Conservation (phyloP, 2,888 invertebrate genomes). For the Sialis lutaria region DNA sequence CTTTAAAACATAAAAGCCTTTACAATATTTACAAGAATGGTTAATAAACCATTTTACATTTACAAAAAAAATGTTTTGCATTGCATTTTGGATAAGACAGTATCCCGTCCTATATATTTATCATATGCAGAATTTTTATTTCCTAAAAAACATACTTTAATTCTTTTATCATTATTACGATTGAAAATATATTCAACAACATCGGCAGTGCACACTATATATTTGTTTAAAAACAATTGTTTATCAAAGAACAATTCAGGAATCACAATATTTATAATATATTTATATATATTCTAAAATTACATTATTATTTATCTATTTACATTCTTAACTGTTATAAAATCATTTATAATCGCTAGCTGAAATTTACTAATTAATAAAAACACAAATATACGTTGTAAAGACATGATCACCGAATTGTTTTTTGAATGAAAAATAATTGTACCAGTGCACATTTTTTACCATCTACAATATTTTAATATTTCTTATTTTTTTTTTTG, state of each 20-base stretch:
- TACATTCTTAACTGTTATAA: no score
- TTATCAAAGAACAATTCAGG: no score
- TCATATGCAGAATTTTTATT: neutral
- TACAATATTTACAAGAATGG: slow-evolving; percentile 25
- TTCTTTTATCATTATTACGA: neutral
- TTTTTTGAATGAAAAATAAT: no score
- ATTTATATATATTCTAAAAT: no score
- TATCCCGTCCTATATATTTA: neutral
- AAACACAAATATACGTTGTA: neutral
- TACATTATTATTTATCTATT: no score
- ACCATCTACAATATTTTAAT: no score
- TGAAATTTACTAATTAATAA: no score
- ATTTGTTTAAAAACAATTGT: no score
- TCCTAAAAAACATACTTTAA: neutral
- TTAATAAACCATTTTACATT: slow-evolving; percentile 1
- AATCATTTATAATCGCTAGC: no score
- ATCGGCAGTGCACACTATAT: slow-evolving; percentile 2
- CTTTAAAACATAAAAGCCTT: slow-evolving; percentile 24
- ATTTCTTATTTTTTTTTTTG: no score
- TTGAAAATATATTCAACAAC: neutral
- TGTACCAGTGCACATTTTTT: no score
- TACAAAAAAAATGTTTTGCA: slow-evolving; percentile 2
- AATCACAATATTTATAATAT: no score
- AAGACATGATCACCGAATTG: neutral
- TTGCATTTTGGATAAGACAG: neutral